phyloP scores from a whole-genome alignment of 2,888 invertebrate species.

The Euspilapteryx auroguttella region DNA sequence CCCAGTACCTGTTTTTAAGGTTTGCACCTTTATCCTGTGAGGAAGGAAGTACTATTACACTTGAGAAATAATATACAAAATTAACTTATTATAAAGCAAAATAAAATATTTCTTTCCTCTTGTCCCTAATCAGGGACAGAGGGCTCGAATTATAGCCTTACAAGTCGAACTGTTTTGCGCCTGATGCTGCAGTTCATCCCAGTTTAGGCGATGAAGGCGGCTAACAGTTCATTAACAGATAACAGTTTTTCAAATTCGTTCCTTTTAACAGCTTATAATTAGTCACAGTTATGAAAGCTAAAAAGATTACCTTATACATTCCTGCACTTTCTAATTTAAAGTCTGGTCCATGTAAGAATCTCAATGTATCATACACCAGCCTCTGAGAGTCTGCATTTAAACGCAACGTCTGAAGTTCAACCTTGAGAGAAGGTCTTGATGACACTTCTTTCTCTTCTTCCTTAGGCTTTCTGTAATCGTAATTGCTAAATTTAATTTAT shows the following conservation, averaged over 20 bases:
- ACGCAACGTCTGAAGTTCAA: conserved; percentile 74
- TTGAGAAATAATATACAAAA: conserved; percentile 33
- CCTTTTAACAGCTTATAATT: too few relatives aligned
- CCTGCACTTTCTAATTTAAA: conserved; percentile 58
- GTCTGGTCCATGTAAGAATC: conserved; percentile 73
- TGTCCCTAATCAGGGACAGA: too few relatives aligned
- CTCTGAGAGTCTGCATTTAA: conserved; percentile 71
- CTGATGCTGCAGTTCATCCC: too few relatives aligned
- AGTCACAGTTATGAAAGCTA: too few relatives aligned
- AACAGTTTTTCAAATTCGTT: too few relatives aligned
- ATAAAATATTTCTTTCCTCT: too few relatives aligned
- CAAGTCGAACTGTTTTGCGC: too few relatives aligned
- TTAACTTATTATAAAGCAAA: too few relatives aligned
- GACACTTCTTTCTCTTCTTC: conserved; percentile 45
- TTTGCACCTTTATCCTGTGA: conserved; percentile 68
- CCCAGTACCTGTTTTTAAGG: conserved; percentile 73
- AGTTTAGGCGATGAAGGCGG: too few relatives aligned
- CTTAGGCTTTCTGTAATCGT: conserved; percentile 35
- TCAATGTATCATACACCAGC: conserved; percentile 72
- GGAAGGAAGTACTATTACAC: conserved; percentile 22
- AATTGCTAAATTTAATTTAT: too few relatives aligned
- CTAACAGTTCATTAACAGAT: too few relatives aligned
- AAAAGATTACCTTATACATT: conserved; percentile 61
- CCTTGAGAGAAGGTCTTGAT: conserved; percentile 60
- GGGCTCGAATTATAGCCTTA: too few relatives aligned